Evolutionary conservation across 2,888 invertebrate species (phyloP).

Genomic region (Cataglyphis albicans): DNA sequence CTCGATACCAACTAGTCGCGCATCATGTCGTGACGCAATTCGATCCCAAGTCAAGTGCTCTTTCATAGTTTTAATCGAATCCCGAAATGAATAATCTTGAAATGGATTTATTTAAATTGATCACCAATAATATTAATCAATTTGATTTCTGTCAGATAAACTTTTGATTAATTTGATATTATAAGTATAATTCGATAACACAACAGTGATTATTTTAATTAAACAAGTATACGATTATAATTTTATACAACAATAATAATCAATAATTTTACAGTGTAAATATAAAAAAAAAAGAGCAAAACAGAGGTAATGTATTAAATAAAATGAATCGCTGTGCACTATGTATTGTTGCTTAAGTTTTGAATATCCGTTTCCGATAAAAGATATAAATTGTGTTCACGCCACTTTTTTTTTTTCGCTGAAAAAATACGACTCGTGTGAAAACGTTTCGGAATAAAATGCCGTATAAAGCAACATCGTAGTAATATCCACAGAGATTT

Average conservation of each 20-base stretch:
- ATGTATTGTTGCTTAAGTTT: slow-evolving; percentile 1
- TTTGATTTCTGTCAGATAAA: not conserved
- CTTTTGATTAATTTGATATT: not conserved
- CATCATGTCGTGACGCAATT: not conserved
- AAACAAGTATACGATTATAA: not conserved
- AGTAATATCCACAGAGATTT: slow-evolving; percentile 63
- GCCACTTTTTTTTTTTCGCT: slow-evolving; percentile 45
- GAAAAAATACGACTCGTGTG: slow-evolving; percentile 57
- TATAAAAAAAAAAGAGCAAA: not conserved
- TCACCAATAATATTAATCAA: not conserved
- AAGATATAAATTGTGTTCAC: slow-evolving; percentile 13
- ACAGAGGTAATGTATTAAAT: not conserved
- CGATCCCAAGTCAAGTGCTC: not conserved
- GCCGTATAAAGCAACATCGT: slow-evolving; percentile 58
- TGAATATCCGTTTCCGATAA: slow-evolving; percentile 27
- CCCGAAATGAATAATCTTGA: not conserved
- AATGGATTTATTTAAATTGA: not conserved
- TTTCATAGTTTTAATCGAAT: not conserved
- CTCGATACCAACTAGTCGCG: slow-evolving; percentile 30
- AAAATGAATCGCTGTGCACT: not conserved
- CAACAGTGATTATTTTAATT: slow-evolving; percentile 1
- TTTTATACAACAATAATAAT: not conserved
- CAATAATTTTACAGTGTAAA: slow-evolving; percentile 3
- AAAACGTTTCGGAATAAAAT: slow-evolving; percentile 68
- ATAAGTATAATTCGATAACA: not conserved